Base-by-base conservation (phyloP, 2,888 invertebrate genomes). In the Macrophya alboannulata region DNA sequence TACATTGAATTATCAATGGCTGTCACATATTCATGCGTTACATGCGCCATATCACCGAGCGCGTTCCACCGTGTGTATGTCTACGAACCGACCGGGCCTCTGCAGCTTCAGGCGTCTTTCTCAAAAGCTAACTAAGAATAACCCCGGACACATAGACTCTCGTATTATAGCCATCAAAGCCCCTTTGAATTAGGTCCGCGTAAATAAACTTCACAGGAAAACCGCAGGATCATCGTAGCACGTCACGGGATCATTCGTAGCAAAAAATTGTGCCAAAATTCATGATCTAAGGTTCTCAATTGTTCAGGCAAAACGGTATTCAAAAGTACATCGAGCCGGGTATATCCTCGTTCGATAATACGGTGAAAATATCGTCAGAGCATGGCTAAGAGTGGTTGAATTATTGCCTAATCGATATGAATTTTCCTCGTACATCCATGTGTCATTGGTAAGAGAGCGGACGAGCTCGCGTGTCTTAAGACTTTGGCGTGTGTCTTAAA, bases 1-100 rank as follows among this genome's bases (percentile, higher is more conserved):
- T 31, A 31, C 31, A 31, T 90, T 92, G 92, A 92, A 92, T 92
- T 92, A 92, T 92, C 91, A 92, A 92, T 91, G 90, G 88, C 88
- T 87, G 88, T 91, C 88, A 87, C 89, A 89, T 90, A 91, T 90
- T 91, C 89, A 89, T 91, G 90, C 88, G 89, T 89, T 88, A 87
- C 88, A 31, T 88, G 87, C 88, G 88, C 88, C 89, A 89, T 90
- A 25, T n/a, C 71, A 31, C 71, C 62, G 10, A 21, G n/a, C n/a
- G n/a, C n/a, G n/a, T n/a, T n/a, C n/a, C n/a, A n/a, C n/a, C n/a
- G n/a, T n/a, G n/a, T n/a, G n/a, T n/a, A n/a, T n/a, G n/a, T n/a
- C n/a, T n/a, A n/a, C n/a, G n/a, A n/a, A n/a, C 48, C 62, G 21
- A n/a, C 21, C 62, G 8, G 0, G 8, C n/a, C 62, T n/a, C n/a